Evolutionary conservation across 2,797 vertebrate species (phyloP), one percentile per base, ranked within the genome.

Genomic region (Spinibarbus caldwelli): DNA sequence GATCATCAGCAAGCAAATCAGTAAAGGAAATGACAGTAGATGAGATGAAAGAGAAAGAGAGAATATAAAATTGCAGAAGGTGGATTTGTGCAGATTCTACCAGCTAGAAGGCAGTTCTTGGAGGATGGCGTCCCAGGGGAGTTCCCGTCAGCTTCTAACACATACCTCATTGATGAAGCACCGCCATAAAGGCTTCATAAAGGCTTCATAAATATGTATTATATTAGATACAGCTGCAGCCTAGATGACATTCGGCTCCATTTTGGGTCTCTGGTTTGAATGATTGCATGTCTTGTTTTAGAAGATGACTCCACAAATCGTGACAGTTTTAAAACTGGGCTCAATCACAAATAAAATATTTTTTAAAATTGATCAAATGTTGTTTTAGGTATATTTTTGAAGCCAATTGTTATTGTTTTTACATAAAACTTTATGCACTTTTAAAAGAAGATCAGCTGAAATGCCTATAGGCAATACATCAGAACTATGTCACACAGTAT

Each of bases 181-280:
- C 87, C 71, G 52, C 83, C 87, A 88, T 90, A 91, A 89, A 90
- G 85, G 86, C 86, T 91, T 87, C 84, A 86, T 90, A 89, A 90
- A 87, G 85, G 78, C 84, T 86, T 90, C 86, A 89, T 91, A 90
- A 92, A 90, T 91, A 92, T 90, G 89, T 88, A 91, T 83, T 87
- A 67, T 87, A 68, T 73, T 87, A 70, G 83, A 88, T 87, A 87
- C 85, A 89, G 86, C 89, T 80, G 80, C 31, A 75, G 73, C 68
- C 52, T 75, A 75, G 64, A 88, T 67, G 76, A 82, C 70, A 62
- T 79, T 86, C 82, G 19, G 83, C 41, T 87, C 26, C 78, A 87
- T 83, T 73, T 75, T 76, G 38, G 80, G 52, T 79, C 83, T 71
- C 29, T 34, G 29, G 36, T 70, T 78, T 84, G 75, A 84, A 78